Conservation (phyloP, 2,113 vertebrate species). For the Microcebus jonahi region DNA sequence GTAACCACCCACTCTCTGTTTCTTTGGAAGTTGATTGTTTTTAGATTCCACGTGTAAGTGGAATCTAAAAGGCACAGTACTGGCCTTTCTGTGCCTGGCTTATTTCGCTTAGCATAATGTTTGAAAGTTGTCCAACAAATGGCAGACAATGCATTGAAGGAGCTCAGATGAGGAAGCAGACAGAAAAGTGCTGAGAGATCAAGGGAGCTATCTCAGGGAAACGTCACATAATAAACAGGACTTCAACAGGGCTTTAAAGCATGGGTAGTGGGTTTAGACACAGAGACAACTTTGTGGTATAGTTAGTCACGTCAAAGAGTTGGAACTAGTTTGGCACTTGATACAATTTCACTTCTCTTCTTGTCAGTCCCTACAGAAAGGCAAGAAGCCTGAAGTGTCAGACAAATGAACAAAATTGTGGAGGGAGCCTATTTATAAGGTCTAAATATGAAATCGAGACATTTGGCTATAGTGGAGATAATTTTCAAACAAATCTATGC, state of each 20-base stretch:
- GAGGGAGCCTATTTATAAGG: background rate
- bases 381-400: background rate
- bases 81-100: background rate
- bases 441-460: conserved; percentile 8
- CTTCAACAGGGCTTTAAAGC: background rate
- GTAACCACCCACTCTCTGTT: background rate
- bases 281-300: background rate
- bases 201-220: background rate
- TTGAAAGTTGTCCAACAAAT: conserved; percentile 12
- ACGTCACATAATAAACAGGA: background rate
- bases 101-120: conserved; percentile 34
- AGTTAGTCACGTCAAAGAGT: background rate
- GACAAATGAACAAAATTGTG: conserved; percentile 1
- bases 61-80: background rate
- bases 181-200: background rate
- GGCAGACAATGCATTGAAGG: background rate
- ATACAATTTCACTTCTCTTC: background rate
- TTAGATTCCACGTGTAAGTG: background rate
- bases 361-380: background rate
- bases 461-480: background rate
- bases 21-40: background rate
- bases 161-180: background rate
- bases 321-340: background rate
- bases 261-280: background rate
- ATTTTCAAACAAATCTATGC: background rate